Evolutionary conservation across 2,797 vertebrate species (phyloP).

Genomic region (Tokudaia muenninki): DNA sequence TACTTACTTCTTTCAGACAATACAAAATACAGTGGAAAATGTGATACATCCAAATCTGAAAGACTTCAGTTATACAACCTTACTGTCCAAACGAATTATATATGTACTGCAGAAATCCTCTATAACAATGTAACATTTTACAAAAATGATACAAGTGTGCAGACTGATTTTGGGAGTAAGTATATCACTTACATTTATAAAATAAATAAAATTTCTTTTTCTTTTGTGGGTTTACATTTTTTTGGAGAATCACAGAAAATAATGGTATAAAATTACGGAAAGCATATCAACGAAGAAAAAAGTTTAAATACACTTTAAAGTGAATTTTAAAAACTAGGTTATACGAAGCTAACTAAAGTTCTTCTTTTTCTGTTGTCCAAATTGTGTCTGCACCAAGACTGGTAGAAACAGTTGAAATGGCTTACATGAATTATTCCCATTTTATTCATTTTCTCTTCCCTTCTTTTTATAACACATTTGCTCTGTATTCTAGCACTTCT

Average conservation of each 20-base stretch:
- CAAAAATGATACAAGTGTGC: accelerated
- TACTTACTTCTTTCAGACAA: constrained; percentile 33
- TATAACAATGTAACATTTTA: accelerated
- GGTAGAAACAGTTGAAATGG: background rate
- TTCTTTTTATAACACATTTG: accelerated
- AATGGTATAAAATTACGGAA: background rate
- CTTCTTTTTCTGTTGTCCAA: background rate
- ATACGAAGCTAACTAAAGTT: background rate
- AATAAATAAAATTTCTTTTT: background rate
- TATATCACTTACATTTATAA: background rate
- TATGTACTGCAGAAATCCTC: accelerated
- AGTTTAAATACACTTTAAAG: background rate
- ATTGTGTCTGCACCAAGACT: accelerated
- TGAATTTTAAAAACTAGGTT: constrained; percentile 26
- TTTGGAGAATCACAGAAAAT: background rate
- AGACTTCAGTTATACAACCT: accelerated
- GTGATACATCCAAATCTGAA: accelerated
- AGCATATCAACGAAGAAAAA: background rate
- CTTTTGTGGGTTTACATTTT: background rate
- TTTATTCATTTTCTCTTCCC: accelerated
- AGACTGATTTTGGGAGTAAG: constrained; percentile 75
- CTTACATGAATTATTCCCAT: background rate
- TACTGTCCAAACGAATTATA: accelerated
- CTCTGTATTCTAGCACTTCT: too few species aligned
- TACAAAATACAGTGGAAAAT: accelerated